A percentile compares a stretch with the other conserved stretches of the same genome.
Evolutionary conservation across 2,113 vertebrate species (phyloP).

Genomic region (Ochotona curzoniae): DNA sequence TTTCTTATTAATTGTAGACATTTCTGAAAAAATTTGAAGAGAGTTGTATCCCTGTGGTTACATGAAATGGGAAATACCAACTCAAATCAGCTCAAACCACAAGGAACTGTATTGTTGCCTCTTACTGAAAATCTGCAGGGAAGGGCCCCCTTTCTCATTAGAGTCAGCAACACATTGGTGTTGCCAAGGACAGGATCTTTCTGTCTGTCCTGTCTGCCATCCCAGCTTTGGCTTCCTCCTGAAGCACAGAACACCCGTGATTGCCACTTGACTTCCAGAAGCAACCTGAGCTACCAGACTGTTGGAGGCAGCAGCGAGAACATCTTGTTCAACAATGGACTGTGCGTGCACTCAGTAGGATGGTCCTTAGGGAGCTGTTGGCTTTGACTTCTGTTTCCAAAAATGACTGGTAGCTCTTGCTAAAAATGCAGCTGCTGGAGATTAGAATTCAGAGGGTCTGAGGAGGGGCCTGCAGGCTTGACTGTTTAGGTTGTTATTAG

Average conservation of each 20-base stretch:
- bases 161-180: neutral
- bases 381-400: neutral
- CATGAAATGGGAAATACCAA: neutral
- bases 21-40: conserved; percentile 27
- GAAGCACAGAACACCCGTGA: neutral
- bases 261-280: neutral
- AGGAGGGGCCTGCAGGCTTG: neutral
- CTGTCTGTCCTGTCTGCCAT: neutral
- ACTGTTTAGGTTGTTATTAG: neutral
- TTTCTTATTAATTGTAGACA: neutral
- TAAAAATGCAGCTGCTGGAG: conserved; percentile 1
- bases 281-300: neutral
- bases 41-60: neutral
- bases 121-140: neutral
- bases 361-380: neutral
- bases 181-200: neutral
- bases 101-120: neutral
- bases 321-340: neutral
- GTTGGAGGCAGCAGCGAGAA: neutral
- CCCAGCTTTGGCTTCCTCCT: neutral
- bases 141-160: neutral
- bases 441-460: neutral
- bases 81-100: neutral
- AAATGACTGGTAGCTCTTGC: conserved; percentile 22
- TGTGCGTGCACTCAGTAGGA: neutral